Conservation (phyloP, 1,140 invertebrate species). For the Bicyclus anynana region DNA sequence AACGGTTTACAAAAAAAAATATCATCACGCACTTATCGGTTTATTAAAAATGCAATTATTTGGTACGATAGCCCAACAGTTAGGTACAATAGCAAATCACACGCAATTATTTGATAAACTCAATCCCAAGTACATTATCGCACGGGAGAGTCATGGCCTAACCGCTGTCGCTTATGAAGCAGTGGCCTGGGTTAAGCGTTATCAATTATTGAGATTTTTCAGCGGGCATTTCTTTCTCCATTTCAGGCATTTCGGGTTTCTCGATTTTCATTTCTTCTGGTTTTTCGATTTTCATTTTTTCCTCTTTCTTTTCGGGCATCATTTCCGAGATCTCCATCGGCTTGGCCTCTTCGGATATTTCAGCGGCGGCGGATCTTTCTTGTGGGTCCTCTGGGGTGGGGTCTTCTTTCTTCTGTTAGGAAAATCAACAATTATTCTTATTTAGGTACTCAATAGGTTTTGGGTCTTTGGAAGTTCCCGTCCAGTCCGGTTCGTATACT, state of each 20-base stretch:
- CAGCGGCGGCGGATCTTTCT: constrained; percentile 36
- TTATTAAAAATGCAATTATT: constrained; percentile 24
- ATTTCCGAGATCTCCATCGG: constrained; percentile 63
- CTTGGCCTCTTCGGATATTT: constrained; percentile 33
- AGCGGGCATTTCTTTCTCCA: constrained; percentile 11
- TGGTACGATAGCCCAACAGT: constrained; percentile 38
- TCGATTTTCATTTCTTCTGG: constrained; percentile 24
- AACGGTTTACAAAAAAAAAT: neutral
- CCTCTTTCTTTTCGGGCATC: constrained; percentile 54
- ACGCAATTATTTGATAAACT: constrained; percentile 10
- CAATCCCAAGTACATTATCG: too few relatives aligned
- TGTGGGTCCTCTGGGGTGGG: constrained; percentile 30
- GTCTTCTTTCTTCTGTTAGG: constrained; percentile 37
- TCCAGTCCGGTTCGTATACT: too few relatives aligned
- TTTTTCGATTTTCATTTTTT: constrained; percentile 36
- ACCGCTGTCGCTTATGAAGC: neutral
- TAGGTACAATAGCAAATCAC: constrained; percentile 5
- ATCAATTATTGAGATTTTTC: constrained; percentile 18
- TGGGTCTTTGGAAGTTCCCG: too few relatives aligned
- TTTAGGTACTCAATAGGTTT: too few relatives aligned
- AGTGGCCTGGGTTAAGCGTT: neutral
- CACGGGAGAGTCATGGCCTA: neutral
- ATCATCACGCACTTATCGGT: neutral
- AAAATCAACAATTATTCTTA: too few relatives aligned
- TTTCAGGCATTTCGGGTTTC: constrained; percentile 14